Evolutionary conservation across 2,888 invertebrate species (phyloP), one percentile per base, ranked within the genome.

Genomic region (Hydrotaea cyrtoneurina): DNA sequence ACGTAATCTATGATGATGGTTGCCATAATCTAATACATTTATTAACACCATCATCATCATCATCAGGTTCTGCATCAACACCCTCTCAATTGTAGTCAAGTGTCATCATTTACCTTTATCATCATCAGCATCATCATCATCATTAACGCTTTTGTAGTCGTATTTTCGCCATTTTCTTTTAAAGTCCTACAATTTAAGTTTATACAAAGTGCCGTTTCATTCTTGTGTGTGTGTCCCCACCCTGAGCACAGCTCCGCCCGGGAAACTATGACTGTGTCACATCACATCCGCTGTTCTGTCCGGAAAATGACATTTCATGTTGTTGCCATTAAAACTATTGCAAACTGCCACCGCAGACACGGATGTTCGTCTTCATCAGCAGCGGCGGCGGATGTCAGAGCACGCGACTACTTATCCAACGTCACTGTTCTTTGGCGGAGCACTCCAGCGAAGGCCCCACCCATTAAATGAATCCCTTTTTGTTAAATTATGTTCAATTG

Each of bases 401-500:
- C 46, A 26, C 74, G 59, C 74, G 43, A 59, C 74, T 62, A 57
- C 15, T 31, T 31, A 31, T 31, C 46, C 59, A 59, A 46, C 53
- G 50, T 21, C 66, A 77, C 31, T 53, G 50, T 36, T 53, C 19
- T 10, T 17, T 73, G 53, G 53, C 50, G 50, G 36, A 19, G 36
- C n/a, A 23, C 23, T 8, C 17, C 19, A n/a, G 11, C 31, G 15
- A 31, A 31, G 10, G 39, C 39, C 8, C 59, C 23, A 7, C 59
- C 26, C 59, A 15, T 59, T 11, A 26, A 21, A 62, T 62, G 62
- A 62, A 62, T 62, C 62, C n/a, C 62, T 71, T 26, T 73, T 73
- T 82, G 74, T 77, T 74, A 80, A 85, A 75, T 82, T 80, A 71
- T 80, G 79, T 80, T 82, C 69, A 78, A 75, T 78, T 85, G 79